Percentiles rank a stretch among this genome's conserved stretches.
These are phyloP conservation scores for Tachina lurida DNA, from an alignment of 2,888 invertebrate genomes.

Conservation along the genomic window DNA sequence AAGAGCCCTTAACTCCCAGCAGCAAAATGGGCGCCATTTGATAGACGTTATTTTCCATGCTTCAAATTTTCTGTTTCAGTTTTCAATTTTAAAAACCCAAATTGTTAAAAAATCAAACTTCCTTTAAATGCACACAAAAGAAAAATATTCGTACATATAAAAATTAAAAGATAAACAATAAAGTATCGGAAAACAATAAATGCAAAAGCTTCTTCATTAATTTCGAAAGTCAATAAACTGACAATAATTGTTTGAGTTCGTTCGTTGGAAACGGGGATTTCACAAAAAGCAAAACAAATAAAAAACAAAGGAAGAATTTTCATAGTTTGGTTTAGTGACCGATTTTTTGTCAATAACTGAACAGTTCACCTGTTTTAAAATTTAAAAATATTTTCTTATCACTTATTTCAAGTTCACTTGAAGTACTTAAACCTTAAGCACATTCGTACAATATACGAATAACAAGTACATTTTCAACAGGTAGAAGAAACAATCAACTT, in stretches of 20 bases:
- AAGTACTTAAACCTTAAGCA: conserved; percentile 13
- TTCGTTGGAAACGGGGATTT: conserved; percentile 21
- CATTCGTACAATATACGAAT: not conserved
- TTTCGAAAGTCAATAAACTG: conserved; percentile 46
- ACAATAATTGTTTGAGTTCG: not conserved
- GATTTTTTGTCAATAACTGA: conserved; percentile 24
- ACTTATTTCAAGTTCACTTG: conserved; percentile 34
- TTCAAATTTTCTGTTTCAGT: no score
- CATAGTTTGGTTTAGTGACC: conserved; percentile 35
- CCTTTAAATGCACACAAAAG: no score
- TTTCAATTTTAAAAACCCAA: no score
- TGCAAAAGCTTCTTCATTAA: not conserved
- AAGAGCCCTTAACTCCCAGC: no score
- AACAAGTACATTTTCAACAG: conserved; percentile 18
- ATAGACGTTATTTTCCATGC: no score
- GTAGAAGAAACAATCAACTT: conserved; percentile 7
- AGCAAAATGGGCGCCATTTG: no score
- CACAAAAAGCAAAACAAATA: conserved; percentile 5
- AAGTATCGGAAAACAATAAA: not conserved
- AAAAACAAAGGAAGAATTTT: conserved; percentile 5
- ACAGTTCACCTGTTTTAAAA: conserved; percentile 18
- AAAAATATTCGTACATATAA: no score
- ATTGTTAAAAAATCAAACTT: no score
- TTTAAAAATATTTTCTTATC: not conserved
- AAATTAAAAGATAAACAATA: no score